Evolutionary conservation across 2,888 invertebrate species (phyloP).

Genomic region (Encarsia formosa): DNA sequence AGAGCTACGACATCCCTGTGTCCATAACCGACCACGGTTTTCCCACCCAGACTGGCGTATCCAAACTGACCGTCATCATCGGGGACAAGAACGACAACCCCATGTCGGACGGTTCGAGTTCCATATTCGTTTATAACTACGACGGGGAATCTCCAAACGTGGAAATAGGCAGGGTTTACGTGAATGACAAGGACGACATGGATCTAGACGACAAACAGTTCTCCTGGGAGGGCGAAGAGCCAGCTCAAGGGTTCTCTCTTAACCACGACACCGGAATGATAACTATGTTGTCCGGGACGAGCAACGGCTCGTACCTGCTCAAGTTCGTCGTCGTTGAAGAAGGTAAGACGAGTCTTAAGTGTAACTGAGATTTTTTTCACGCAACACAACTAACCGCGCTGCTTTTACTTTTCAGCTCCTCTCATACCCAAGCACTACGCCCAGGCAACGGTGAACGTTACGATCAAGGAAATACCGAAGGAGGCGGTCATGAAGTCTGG

Average conservation of each 20-base stretch:
- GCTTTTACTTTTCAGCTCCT: slow-evolving; percentile 1
- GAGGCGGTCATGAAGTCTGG: slow-evolving; percentile 91
- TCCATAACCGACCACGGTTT: slow-evolving; percentile 82
- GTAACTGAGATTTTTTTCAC: not conserved
- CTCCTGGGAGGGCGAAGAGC: slow-evolving; percentile 60
- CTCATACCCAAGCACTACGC: slow-evolving; percentile 65
- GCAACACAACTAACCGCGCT: not conserved
- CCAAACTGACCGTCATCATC: slow-evolving; percentile 82
- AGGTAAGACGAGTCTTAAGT: no score
- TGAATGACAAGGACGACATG: slow-evolving; percentile 95
- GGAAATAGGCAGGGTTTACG: slow-evolving; percentile 88
- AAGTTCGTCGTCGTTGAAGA: slow-evolving; percentile 73
- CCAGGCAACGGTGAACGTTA: slow-evolving; percentile 79
- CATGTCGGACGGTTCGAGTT: slow-evolving; percentile 82
- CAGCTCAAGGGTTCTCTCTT: slow-evolving; percentile 68
- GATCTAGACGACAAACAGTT: slow-evolving; percentile 90
- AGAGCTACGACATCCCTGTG: slow-evolving; percentile 85
- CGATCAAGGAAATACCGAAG: slow-evolving; percentile 81
- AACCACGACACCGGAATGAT: slow-evolving; percentile 80
- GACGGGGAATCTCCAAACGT: slow-evolving; percentile 77
- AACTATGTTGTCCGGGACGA: slow-evolving; percentile 74
- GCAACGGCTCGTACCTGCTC: slow-evolving; percentile 71
- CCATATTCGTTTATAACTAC: slow-evolving; percentile 93
- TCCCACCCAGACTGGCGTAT: slow-evolving; percentile 71
- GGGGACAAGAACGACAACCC: slow-evolving; percentile 92